Evolutionary conservation across 1,140 invertebrate species (phyloP), one percentile per base, ranked within the genome.

Genomic region (Ceratina australensis): DNA sequence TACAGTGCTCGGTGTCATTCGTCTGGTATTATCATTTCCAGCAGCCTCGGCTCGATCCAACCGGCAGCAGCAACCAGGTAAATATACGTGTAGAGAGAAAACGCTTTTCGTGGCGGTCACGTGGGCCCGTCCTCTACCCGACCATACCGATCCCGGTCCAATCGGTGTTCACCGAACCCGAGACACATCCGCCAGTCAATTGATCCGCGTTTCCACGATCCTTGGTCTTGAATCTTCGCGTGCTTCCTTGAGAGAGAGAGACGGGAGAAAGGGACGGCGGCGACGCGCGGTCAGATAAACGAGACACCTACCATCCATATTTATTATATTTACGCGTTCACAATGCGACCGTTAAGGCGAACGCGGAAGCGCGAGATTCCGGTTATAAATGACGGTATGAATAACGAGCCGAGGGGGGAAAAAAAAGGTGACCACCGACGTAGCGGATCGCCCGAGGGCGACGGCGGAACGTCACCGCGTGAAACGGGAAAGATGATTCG

Each of bases 281-380:
- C 8, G n/a, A 24, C 22, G 73, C 52, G 33, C 10, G 67, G 22
- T 28, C 50, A 57, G 64, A 73, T 42, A 67, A 33, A n/a, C 15
- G 16, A 74, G 78, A 84, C 78, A 87, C 79, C 84, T 73, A 75
- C 68, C 74, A 85, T 86, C 76, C 80, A 86, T 87, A 87, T 87
- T 83, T 87, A 87, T 88, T 86, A 86, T 79, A 68, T 83, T 80
- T 82, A 87, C 81, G 72, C 57, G 83, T 76, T 82, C 63, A 82
- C 87, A 87, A 87, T 88, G 76, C 68, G 74, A 56, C 79, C 72
- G 78, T 82, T 85, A 83, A 87, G 76, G 82, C 74, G 81, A 88
- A 88, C 68, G 84, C 88, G 88, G 87, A 89, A 89, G 83, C 69
- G 54, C 54, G 50, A 67, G 81, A 89, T 88, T 87, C 88, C 83